phyloP scores from a whole-genome alignment of 2,113 vertebrate genomes.

The Sminthopsis crassicaudata region DNA sequence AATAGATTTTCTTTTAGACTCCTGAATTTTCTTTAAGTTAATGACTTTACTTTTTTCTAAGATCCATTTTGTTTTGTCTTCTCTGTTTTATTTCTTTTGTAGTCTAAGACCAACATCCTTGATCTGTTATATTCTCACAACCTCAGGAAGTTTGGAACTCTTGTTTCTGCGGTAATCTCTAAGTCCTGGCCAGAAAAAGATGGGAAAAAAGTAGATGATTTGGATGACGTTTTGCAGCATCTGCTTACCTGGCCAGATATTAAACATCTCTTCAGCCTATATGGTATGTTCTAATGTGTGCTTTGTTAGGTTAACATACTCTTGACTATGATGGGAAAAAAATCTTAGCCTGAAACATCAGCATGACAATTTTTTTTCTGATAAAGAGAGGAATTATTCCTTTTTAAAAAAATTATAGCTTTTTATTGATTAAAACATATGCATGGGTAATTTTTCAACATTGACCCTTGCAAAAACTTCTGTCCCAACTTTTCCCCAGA shows the following conservation, averaged over 20 bases:
- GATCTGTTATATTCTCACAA: constrained; percentile 53
- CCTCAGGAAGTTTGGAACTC: constrained; percentile 83
- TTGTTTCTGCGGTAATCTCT: constrained; percentile 89
- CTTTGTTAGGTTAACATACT: accelerated
- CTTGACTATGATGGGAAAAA: accelerated
- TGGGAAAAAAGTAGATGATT: constrained; percentile 45
- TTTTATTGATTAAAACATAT: too few species aligned
- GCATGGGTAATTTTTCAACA: too few species aligned
- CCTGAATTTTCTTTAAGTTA: background rate
- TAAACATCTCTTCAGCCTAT: constrained; percentile 86
- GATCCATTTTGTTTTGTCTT: background rate
- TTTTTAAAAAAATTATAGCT: too few species aligned
- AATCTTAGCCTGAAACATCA: accelerated
- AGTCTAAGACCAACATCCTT: constrained; percentile 80
- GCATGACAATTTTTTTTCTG: background rate
- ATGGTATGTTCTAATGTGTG: constrained; percentile 79
- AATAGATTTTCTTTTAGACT: background rate
- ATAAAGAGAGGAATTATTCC: background rate
- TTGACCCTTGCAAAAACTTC: too few species aligned
- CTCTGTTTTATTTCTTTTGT: background rate
- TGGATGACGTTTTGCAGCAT: constrained; percentile 85
- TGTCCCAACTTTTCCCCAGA: too few species aligned
- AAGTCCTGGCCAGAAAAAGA: constrained; percentile 88
- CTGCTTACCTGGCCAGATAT: constrained; percentile 88
- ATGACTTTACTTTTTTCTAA: background rate